Evolutionary conservation across 2,888 invertebrate genomes (phyloP).

Genomic region (Drosophila meridiana): DNA sequence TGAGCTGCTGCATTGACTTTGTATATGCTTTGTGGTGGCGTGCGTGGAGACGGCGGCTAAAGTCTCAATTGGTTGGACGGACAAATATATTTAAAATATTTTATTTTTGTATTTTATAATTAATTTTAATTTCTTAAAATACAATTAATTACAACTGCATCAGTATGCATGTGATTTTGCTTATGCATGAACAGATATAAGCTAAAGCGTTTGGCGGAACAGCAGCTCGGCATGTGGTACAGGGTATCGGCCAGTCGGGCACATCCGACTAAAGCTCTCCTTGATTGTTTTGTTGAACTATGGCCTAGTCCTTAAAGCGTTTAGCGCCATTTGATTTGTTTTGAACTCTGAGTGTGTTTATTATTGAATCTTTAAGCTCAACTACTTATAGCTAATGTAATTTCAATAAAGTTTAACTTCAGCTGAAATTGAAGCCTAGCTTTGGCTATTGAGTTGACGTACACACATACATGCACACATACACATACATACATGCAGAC

Average conservation of each 20-base stretch:
- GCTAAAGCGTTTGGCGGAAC: not conserved
- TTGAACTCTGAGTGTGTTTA: conserved; percentile 1
- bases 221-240: not conserved
- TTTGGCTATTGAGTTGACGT: conserved; percentile 22
- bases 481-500: conserved; percentile 9
- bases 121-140: not conserved
- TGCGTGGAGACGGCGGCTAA: not conserved
- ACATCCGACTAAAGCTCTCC: not conserved
- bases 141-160: not conserved
- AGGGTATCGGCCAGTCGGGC: not conserved
- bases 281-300: conserved; percentile 2
- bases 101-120: not conserved
- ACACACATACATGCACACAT: conserved; percentile 1
- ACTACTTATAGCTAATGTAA: conserved; percentile 40
- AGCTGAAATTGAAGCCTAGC: conserved; percentile 52
- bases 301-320: not conserved
- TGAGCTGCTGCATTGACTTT: not conserved
- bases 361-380: conserved; percentile 10
- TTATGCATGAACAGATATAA: not conserved
- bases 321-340: not conserved
- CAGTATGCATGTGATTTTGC: not conserved
- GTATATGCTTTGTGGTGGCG: not conserved
- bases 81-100: not conserved
- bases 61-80: not conserved
- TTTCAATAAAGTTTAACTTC: conserved; percentile 57